Evolutionary conservation across 2,797 vertebrate species (phyloP).

Genomic region (Numenius phaeopus): DNA sequence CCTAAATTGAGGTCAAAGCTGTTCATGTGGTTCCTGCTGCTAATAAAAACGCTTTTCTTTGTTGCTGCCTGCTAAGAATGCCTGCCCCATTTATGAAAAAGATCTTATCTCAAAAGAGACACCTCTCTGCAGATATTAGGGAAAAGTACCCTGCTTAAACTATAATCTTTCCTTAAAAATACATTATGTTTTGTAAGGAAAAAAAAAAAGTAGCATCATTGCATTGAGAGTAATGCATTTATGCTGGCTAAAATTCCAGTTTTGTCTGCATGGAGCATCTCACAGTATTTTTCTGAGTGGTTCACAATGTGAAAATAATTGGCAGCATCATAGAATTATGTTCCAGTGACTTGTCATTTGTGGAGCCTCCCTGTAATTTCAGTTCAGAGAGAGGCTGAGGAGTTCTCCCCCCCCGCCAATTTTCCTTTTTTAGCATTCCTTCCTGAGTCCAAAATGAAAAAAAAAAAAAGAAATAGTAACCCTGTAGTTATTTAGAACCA

Average conservation of each 20-base stretch:
- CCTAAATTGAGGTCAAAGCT: slow-evolving; percentile 73
- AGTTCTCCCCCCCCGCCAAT: fast-evolving
- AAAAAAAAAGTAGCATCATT: not conserved
- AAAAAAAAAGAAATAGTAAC: not conserved
- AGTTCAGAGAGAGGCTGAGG: not conserved
- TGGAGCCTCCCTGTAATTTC: not conserved
- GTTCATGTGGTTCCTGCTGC: slow-evolving; percentile 59
- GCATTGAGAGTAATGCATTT: not conserved
- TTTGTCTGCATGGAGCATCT: not conserved
- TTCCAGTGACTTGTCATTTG: not conserved
- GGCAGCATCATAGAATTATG: not conserved
- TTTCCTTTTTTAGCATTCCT: not conserved
- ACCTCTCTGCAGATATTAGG: slow-evolving; percentile 18
- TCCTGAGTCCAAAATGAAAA: not conserved
- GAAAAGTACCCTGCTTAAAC: not conserved
- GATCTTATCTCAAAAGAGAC: slow-evolving; percentile 44
- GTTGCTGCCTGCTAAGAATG: slow-evolving; percentile 66
- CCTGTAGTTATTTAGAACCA: not conserved
- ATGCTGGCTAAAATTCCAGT: not conserved
- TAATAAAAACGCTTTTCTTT: slow-evolving; percentile 68
- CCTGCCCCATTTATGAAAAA: slow-evolving; percentile 63
- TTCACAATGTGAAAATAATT: not conserved
- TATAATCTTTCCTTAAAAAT: not conserved
- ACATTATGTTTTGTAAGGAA: not conserved
- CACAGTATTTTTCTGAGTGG: not conserved